phyloP scores from a whole-genome alignment of 1,140 invertebrate genomes.

The Caerostris darwini region DNA sequence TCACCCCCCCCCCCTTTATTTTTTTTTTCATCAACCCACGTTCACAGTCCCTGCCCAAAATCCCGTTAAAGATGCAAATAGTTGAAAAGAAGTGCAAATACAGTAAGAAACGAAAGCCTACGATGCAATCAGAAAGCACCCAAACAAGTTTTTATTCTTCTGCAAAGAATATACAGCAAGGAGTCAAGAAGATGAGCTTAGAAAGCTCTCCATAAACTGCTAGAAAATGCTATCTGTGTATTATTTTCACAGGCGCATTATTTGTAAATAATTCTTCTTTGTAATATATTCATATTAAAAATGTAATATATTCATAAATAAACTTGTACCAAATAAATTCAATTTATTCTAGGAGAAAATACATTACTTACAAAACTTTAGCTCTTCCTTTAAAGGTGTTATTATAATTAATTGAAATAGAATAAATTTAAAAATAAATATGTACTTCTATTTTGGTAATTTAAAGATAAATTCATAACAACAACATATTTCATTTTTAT shows the following conservation, averaged over 20 bases:
- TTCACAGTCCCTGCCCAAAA: not conserved
- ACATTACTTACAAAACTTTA: too few species aligned
- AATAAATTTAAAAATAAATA: too few species aligned
- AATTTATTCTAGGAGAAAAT: not conserved
- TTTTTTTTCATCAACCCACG: not conserved
- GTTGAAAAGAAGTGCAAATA: slow-evolving; percentile 69
- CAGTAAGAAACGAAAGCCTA: slow-evolving; percentile 12
- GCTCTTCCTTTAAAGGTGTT: too few species aligned
- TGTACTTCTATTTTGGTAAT: too few species aligned
- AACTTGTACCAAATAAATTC: not conserved
- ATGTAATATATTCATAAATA: not conserved
- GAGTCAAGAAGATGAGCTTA: not conserved
- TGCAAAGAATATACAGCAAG: slow-evolving; percentile 23
- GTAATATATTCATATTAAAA: not conserved
- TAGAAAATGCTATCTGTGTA: not conserved
- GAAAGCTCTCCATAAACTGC: not conserved
- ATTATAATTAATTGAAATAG: too few species aligned
- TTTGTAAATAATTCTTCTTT: not conserved
- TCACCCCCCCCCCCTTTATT: too few species aligned
- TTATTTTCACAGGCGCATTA: not conserved
- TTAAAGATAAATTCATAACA: too few species aligned
- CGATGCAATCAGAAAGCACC: slow-evolving; percentile 47
- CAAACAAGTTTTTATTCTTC: slow-evolving; percentile 26
- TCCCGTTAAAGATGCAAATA: slow-evolving; percentile 68
- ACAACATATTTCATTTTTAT: too few species aligned